phyloP scores from a whole-genome alignment of 1,140 invertebrate genomes.

The Lordiphosa clarofinis region DNA sequence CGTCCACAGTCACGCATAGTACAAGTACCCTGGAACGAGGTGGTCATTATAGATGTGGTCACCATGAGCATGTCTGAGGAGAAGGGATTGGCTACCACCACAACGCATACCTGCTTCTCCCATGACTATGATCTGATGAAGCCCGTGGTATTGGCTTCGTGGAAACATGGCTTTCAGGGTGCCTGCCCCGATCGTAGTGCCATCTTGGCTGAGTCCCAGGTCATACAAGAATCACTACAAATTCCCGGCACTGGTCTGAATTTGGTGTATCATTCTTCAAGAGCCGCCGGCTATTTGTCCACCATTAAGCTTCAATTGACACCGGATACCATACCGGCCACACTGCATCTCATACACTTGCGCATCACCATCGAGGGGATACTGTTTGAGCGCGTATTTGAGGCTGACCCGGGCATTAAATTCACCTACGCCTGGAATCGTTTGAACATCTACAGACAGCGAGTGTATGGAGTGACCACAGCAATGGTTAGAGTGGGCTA shows the following conservation, averaged over 20 bases:
- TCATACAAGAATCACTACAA: constrained; percentile 95
- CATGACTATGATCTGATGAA: constrained; percentile 97
- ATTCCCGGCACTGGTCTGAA: constrained; percentile 96
- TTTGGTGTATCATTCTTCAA: constrained; percentile 96
- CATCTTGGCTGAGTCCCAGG: constrained; percentile 96
- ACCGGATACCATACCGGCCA: constrained; percentile 89
- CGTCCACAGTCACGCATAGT: constrained; percentile 93
- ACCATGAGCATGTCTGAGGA: constrained; percentile 92
- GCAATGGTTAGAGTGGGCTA: constrained; percentile 97
- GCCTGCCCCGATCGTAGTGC: constrained; percentile 95
- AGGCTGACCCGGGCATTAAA: constrained; percentile 96
- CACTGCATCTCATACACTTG: constrained; percentile 92
- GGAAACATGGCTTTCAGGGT: constrained; percentile 97
- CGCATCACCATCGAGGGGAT: constrained; percentile 96
- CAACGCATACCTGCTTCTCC: constrained; percentile 89
- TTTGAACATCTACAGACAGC: constrained; percentile 96
- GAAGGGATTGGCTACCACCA: constrained; percentile 81
- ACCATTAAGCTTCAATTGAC: constrained; percentile 97
- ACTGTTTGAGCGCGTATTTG: constrained; percentile 94
- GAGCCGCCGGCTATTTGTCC: constrained; percentile 94
- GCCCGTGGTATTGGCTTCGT: constrained; percentile 95
- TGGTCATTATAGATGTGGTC: constrained; percentile 93
- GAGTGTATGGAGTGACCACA: constrained; percentile 94
- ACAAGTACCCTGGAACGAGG: constrained; percentile 98
- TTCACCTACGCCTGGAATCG: constrained; percentile 98